Evolutionary conservation across 1,140 invertebrate genomes (phyloP).

Genomic region (Trichomalopsis sarcophagae): DNA sequence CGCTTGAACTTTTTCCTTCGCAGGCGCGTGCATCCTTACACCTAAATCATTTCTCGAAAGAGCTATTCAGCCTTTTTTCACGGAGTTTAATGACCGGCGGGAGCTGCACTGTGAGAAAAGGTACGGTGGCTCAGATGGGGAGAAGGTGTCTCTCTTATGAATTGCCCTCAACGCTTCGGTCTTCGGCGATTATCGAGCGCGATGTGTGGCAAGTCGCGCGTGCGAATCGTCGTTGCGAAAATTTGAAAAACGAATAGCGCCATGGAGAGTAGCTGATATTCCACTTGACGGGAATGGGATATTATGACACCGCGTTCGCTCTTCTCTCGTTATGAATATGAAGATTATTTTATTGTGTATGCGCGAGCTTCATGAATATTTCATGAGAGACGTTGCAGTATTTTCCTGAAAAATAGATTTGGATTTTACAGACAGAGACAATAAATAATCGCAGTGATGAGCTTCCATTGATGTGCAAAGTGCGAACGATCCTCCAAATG

Average conservation of each 20-base stretch:
- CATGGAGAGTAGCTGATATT: slow-evolving; percentile 38
- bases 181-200: too few relatives aligned
- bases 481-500: too few relatives aligned
- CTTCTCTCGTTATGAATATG: neutral
- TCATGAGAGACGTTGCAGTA: neutral
- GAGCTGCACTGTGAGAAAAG: too few relatives aligned
- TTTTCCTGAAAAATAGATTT: neutral
- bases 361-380: slow-evolving; percentile 5
- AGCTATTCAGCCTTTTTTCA: neutral
- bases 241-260: neutral
- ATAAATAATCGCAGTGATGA: neutral
- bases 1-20: too few relatives aligned
- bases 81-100: neutral
- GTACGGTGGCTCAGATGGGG: too few relatives aligned
- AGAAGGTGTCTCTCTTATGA: neutral
- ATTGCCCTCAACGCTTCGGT: neutral
- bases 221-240: slow-evolving; percentile 5
- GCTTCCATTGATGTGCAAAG: neutral
- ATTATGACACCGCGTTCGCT: slow-evolving; percentile 20
- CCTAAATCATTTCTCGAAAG: slow-evolving; percentile 1
- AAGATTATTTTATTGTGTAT: neutral
- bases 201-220: neutral
- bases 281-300: slow-evolving; percentile 28
- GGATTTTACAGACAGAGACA: neutral
- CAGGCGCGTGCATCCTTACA: neutral